phyloP scores from a whole-genome alignment of 2,113 vertebrate species.

The Macquaria australasica region DNA sequence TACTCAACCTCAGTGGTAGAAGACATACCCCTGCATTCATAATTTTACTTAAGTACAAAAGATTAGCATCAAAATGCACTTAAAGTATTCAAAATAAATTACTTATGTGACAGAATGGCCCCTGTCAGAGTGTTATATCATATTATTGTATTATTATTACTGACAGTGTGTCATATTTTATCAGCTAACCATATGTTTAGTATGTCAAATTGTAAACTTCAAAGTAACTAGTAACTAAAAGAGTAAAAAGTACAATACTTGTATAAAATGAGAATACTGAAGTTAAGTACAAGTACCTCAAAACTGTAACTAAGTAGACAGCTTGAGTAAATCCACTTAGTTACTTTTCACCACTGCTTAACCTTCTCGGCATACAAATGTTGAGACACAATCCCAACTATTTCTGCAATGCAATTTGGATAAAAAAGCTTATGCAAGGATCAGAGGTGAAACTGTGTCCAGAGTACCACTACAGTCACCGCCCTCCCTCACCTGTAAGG shows the following conservation, averaged over 20 bases:
- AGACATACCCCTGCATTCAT: not conserved
- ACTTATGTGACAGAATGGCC: not conserved
- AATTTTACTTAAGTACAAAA: too few relatives aligned
- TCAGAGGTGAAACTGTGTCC: fast-evolving
- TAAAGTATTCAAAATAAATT: not conserved
- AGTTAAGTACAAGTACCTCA: not conserved
- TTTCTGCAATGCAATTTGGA: not conserved
- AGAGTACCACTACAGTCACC: not conserved
- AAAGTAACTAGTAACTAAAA: not conserved
- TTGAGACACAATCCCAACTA: too few relatives aligned
- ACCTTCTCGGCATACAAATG: not conserved
- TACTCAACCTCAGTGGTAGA: not conserved
- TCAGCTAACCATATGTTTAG: not conserved
- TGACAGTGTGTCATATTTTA: not conserved
- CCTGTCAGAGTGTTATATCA: not conserved
- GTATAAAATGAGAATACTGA: not conserved
- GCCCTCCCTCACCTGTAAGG: slow-evolving; percentile 94
- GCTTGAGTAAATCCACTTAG: not conserved
- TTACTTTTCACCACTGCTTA: not conserved
- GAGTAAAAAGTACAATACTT: not conserved
- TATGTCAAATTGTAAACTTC: not conserved
- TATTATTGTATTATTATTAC: not conserved
- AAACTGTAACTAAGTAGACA: not conserved
- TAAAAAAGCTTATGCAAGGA: not conserved
- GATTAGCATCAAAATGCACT: not conserved